These are phyloP conservation scores for Microtus ochrogaster DNA, from an alignment of 2,113 vertebrate species.

Conservation along the genomic window DNA sequence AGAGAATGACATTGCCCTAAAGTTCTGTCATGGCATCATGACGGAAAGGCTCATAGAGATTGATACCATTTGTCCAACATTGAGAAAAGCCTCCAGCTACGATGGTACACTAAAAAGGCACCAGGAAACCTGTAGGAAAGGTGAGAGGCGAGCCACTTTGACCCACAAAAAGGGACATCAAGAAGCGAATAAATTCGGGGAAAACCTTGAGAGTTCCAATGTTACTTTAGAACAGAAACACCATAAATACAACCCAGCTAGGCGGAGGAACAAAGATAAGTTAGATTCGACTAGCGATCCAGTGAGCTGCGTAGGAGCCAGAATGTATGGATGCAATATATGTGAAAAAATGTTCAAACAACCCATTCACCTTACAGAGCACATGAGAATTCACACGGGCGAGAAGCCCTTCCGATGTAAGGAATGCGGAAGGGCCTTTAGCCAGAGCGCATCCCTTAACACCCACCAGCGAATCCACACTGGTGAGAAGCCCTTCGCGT, in stretches of 20 bases:
- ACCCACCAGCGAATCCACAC: conserved; percentile 84
- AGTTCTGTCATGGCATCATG: conserved; percentile 50
- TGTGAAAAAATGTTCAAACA: conserved; percentile 82
- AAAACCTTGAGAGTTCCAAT: conserved; percentile 58
- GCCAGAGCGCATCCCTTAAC: conserved; percentile 87
- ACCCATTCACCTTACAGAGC: conserved; percentile 78
- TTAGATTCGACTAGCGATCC: conserved; percentile 61
- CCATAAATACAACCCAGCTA: conserved; percentile 60
- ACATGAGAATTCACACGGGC: conserved; percentile 82
- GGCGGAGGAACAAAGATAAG: conserved; percentile 71
- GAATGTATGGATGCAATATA: conserved; percentile 77
- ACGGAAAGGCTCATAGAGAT: conserved; percentile 45
- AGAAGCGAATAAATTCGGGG: conserved; percentile 50
- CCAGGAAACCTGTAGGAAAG: conserved; percentile 17
- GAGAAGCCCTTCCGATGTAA: conserved; percentile 81
- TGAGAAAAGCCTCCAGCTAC: conserved; percentile 56
- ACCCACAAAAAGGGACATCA: conserved; percentile 48
- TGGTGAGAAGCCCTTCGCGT: conserved; percentile 82
- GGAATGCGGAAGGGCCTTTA: conserved; percentile 81
- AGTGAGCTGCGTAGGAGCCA: conserved; percentile 67
- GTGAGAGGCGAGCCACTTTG: conserved; percentile 43
- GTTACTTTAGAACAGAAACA: conserved; percentile 67
- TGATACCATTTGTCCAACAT: conserved; percentile 47
- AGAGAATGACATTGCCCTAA: conserved; percentile 47
- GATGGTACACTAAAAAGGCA: conserved; percentile 34